phyloP scores from a whole-genome alignment of 2,888 invertebrate genomes.

The Pollenia griseotomentosa region DNA sequence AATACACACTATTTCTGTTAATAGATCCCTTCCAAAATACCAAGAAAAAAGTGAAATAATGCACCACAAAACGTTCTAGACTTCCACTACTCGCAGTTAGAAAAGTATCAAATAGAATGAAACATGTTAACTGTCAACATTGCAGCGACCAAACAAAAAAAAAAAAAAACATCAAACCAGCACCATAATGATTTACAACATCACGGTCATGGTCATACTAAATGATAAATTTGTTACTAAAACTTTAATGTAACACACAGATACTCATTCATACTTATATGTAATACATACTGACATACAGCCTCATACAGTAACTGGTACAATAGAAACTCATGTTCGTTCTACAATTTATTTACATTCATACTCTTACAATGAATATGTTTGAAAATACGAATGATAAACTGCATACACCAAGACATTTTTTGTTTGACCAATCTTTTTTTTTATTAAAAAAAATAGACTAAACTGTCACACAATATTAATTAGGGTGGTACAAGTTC shows the following conservation, averaged over 20 bases:
- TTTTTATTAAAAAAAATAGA: not conserved
- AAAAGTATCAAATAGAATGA: constrained; percentile 44
- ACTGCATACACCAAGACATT: not conserved
- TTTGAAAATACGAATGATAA: constrained; percentile 12
- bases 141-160: not conserved
- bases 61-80: not conserved
- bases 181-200: constrained; percentile 76
- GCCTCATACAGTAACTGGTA: not conserved
- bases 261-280: too few species aligned
- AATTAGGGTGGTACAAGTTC: not conserved
- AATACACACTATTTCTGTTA: not conserved
- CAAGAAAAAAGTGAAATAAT: not conserved
- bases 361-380: constrained; percentile 3
- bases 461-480: not conserved
- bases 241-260: constrained; percentile 9
- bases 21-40: not conserved
- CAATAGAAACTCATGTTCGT: not conserved
- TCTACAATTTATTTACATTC: constrained; percentile 26
- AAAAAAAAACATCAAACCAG: constrained; percentile 11
- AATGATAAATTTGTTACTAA: constrained; percentile 57
- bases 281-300: not conserved
- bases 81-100: not conserved
- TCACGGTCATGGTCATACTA: constrained; percentile 79
- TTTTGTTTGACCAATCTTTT: constrained; percentile 33
- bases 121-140: constrained; percentile 67